Evolutionary conservation across 2,113 vertebrate genomes (phyloP), one percentile per base, ranked within the genome.

Genomic region (Chlamydotis undulata): DNA sequence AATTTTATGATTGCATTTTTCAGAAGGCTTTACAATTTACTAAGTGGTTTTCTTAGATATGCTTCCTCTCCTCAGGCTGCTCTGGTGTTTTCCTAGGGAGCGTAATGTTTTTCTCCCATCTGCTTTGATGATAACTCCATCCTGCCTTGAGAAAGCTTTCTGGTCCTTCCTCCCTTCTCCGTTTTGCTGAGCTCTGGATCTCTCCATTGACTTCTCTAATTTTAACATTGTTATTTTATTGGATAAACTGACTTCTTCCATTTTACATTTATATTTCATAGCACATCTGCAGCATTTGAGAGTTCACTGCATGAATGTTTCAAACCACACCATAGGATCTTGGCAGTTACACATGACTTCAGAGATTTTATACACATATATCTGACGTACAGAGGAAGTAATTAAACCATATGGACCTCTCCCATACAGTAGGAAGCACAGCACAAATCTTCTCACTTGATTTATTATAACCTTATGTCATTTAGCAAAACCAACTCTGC

Each of bases 381-480:
- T 92, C 59, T 92, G 91, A 96, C 22, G 0, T 65, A 94, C 67
- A 89, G 78, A 89, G 94, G 96, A 96, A 96, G 87, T 53, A 90
- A 92, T 95, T 95, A 95, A 95, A 94, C 73, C 74, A 83, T 69
- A 91, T 43, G 70, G 89, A 92, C 69, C 80, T 96, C 96, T 96
- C 94, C 87, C 85, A 63, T 94, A 83, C 93, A 89, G 93, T 94
- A 95, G 92, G 89, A 89, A 89, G 87, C 70, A 87, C 41, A 96
- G 67, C 75, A 94, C 70, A 83, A 69, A 91, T 87, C 73, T 92
- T 91, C 61, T 93, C 81, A 76, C 87, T 96, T 94, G 94, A 97
- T 96, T 97, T 95, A 96, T 96, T 96, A 91, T 80, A 95, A 97
- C 95, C 92, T 93, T 50, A 87, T 89, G 93, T 92, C 81, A 84